phyloP scores from a whole-genome alignment of 23 tunicate genomes.

The Ciona savignyi region DNA sequence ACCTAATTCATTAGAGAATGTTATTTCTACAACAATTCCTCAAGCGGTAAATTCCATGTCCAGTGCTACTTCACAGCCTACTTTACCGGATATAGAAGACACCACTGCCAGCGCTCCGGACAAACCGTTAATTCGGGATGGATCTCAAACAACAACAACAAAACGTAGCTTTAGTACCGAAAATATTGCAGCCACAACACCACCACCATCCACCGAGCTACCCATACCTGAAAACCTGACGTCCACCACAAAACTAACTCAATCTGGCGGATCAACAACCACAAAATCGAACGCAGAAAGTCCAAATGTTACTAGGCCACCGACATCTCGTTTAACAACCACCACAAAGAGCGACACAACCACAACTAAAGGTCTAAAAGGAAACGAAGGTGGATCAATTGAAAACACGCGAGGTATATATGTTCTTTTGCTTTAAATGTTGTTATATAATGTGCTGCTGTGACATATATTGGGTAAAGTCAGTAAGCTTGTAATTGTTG shows the following conservation, averaged over 20 bases:
- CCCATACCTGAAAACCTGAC: too few relatives aligned
- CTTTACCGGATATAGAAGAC: neutral
- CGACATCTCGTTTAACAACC: neutral
- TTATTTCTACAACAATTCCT: too few relatives aligned
- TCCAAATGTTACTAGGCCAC: neutral
- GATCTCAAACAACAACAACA: constrained; percentile 3
- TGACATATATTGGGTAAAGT: too few relatives aligned
- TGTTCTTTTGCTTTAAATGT: too few relatives aligned
- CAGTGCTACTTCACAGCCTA: neutral
- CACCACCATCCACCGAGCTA: neutral
- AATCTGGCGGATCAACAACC: neutral
- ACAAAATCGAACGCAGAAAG: neutral
- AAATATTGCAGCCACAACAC: neutral
- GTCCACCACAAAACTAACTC: neutral
- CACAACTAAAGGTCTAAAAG: too few relatives aligned
- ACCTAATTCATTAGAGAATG: too few relatives aligned
- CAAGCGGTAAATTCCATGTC: neutral
- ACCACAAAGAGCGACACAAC: neutral
- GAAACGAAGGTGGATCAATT: too few relatives aligned
- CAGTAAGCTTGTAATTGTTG: too few relatives aligned
- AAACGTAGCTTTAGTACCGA: neutral
- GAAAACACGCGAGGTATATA: too few relatives aligned
- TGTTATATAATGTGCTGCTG: too few relatives aligned
- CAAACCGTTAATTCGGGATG: neutral
- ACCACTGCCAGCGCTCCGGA: neutral